Conservation (phyloP, 2,888 invertebrate species). For the Corbicula japonica region DNA sequence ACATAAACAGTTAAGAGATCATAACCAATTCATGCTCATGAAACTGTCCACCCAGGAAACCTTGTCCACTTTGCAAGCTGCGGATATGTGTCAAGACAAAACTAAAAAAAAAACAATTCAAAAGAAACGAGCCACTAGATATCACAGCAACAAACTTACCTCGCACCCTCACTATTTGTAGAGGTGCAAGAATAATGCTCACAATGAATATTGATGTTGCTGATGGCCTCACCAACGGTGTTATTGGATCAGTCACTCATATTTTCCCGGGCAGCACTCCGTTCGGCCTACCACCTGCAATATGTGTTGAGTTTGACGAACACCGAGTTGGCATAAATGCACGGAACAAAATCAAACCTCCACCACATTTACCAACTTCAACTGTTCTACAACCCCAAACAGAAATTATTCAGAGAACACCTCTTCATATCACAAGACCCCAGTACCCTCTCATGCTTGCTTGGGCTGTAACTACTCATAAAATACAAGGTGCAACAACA, state of each 20-base stretch:
- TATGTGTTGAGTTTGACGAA: conserved; percentile 42
- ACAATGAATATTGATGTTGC: conserved; percentile 45
- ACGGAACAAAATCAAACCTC: conserved; percentile 7
- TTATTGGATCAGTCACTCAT: conserved; percentile 40
- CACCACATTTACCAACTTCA: conserved; percentile 18
- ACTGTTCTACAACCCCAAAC: conserved; percentile 25
- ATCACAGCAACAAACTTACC: conserved; percentile 8
- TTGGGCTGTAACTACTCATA: conserved; percentile 30
- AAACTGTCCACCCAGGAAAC: conserved; percentile 3
- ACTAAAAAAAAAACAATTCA: conserved; percentile 25
- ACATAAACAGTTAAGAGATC: conserved; percentile 17
- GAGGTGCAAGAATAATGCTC: conserved; percentile 50
- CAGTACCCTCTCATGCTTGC: conserved; percentile 28
- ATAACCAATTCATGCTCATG: conserved; percentile 28
- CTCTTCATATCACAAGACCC: conserved; percentile 24
- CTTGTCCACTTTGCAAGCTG: conserved; percentile 13
- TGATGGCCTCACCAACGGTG: conserved; percentile 60
- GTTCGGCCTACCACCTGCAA: conserved; percentile 36
- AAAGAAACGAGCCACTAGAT: conserved; percentile 22
- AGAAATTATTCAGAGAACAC: conserved; percentile 21
- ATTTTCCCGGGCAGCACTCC: conserved; percentile 31
- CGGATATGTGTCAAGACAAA: conserved; percentile 24
- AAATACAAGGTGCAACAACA: conserved; percentile 35
- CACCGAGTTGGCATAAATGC: conserved; percentile 31
- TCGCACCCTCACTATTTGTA: conserved; percentile 19